Evolutionary conservation across 1,140 invertebrate genomes (phyloP), one percentile per base, ranked within the genome.

Genomic region (Orussus abietinus): DNA sequence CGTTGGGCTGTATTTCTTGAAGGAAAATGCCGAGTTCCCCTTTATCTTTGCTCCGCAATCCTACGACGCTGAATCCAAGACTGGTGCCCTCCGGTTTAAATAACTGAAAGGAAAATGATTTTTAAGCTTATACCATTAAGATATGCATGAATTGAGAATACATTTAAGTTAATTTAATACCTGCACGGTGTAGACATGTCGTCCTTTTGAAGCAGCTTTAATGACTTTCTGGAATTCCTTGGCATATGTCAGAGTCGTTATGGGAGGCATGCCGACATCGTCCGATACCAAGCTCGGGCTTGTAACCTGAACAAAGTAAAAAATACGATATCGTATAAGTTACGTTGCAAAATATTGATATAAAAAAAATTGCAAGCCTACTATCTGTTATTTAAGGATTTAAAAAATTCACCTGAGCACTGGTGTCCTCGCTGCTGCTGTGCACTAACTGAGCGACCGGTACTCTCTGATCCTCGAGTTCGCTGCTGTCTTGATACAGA

Each of bases 11-110:
- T 51, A 89, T 86, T 56, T 86, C 83, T 67, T 88, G 83, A 10
- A 89, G 75, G 67, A 84, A 88, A 53, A 89, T 88, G 17, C 85
- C 85, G 14, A 85, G 69, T 56, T 87, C 83, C n/a, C 81, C 82
- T 53, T 80, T 75, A 47, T 81, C 76, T 57, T 86, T 83, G 48
- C 75, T 80, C 44, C 80, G 77, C 31, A 87, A 65, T 7, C 85
- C 84, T 41, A 88, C 84, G 4, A 88, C 85, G 60, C 83, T 86
- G 62, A 89, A 87, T 20, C 86, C 86, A n/a, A 88, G 67, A 46
- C 82, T 86, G 28, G 72, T 77, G 11, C 83, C 84, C 59, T 87
- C 85, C 2, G 82, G 80, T 62, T 88, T 87, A 53, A 76, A 81
- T 12, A 88, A 61, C 76, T 85, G 61, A 19, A 69, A 67, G 35